Evolutionary conservation across 2,797 vertebrate genomes (phyloP), one percentile per base, ranked within the genome.

Genomic region (Gambelia wislizenii): DNA sequence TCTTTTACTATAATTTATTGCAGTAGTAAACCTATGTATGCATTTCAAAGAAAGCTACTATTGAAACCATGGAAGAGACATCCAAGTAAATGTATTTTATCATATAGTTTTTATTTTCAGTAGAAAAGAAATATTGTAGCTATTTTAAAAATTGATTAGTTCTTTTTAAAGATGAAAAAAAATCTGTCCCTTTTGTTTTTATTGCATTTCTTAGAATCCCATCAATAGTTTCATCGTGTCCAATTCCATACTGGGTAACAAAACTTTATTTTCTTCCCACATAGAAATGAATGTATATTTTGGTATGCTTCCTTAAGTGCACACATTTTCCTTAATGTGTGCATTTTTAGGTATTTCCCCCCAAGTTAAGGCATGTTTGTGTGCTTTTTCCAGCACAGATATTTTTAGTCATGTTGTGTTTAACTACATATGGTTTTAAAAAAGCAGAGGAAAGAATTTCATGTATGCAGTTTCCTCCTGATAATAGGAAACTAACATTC

Each of bases 1-100:
- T 80, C 49, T 82, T 30, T 59, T 91, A 61, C 6, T 87, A 7
- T 47, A 86, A 79, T 13, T 86, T 91, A 36, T 6, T 70, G 30
- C 13, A 70, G 33, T 36, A 16, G 33, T 76, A 75, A 76, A 42
- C 39, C 2, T 75, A 72, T 61, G 20, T 42, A 61, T 76, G 59
- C 47, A 59, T 14, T 67, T 33, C 30, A 22, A 76, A 47, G 67
- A 56, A 6, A 44, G 33, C 16, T 75, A 42, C 78, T 39, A 80
- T 56, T 47, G 76, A 86, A 64, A 77, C 30, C 16, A n/a, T 64
- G 20, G 27, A 56, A 7, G 30, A 64, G 27, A n/a, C 30, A 59
- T 64, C 42, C 54, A 64, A 36, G 12, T 20, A 49, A 87, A 75
- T 87, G 25, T 47, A 33, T 69, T 86, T 87, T 27, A 44, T 27